phyloP scores from a whole-genome alignment of 2,113 vertebrate genomes.

The Speoplatyrhinus poulsoni region DNA sequence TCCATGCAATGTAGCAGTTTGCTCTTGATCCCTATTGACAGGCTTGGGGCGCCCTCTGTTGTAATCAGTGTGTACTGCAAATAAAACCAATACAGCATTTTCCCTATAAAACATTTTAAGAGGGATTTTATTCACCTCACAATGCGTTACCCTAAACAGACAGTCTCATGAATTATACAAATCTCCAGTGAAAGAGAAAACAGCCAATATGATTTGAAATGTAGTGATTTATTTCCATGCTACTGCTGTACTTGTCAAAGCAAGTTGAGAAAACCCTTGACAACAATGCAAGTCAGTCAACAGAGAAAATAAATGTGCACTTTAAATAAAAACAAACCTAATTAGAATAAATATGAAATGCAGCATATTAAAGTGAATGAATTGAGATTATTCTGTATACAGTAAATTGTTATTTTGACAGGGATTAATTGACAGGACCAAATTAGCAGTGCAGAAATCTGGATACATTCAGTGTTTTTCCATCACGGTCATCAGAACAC shows the following conservation, averaged over 20 bases:
- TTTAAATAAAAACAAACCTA: conserved; percentile 21
- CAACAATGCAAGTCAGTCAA: conserved; percentile 42
- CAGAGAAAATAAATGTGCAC: conserved; percentile 42
- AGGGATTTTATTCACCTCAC: too few species aligned
- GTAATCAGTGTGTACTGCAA: conserved; percentile 17
- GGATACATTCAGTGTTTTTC: conserved; percentile 63
- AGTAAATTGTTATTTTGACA: too few species aligned
- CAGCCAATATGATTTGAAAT: conserved; percentile 26
- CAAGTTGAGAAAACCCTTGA: conserved; percentile 48
- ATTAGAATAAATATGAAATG: conserved; percentile 38
- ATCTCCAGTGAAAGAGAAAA: neutral
- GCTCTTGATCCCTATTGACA: rapidly evolving
- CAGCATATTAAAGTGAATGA: conserved; percentile 34
- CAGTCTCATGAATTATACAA: neutral
- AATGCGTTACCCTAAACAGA: too few species aligned
- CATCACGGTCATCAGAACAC: neutral
- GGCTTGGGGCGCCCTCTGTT: conserved; percentile 65
- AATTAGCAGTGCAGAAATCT: neutral
- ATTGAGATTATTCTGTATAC: conserved; percentile 12
- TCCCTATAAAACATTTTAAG: neutral
- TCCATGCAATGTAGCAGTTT: too few species aligned
- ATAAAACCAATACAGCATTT: neutral
- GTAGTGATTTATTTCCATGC: conserved; percentile 76
- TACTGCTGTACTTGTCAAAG: conserved; percentile 42
- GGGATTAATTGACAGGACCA: too few species aligned